A percentile compares a stretch with the other conserved stretches of the same genome.
phyloP scores from a whole-genome alignment of 1,140 invertebrate genomes.

The Hylaeus anthracinus region DNA sequence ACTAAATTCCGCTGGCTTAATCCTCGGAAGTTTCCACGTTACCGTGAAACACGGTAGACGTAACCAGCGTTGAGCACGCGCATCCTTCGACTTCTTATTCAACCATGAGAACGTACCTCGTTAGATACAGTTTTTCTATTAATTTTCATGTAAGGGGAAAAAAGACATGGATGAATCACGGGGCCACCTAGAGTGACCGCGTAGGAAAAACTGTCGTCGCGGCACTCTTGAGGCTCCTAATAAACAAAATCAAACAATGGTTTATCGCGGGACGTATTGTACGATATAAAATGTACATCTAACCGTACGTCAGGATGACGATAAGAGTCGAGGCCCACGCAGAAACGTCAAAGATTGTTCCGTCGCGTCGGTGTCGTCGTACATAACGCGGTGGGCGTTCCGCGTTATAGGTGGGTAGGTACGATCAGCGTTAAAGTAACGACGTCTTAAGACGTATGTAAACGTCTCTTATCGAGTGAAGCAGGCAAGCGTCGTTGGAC shows the following conservation, averaged over 20 bases:
- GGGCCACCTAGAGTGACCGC: too few relatives aligned
- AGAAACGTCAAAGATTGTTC: constrained; percentile 26
- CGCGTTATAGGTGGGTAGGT: constrained; percentile 46
- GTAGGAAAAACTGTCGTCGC: too few relatives aligned
- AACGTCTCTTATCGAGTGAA: constrained; percentile 62
- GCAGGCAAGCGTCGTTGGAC: constrained; percentile 54
- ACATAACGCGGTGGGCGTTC: constrained; percentile 23
- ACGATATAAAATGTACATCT: background rate
- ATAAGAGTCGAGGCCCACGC: background rate
- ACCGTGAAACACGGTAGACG: background rate
- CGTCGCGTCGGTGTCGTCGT: background rate
- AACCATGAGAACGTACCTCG: too few relatives aligned
- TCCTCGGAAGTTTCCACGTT: background rate
- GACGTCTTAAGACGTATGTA: constrained; percentile 63
- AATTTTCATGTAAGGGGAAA: too few relatives aligned
- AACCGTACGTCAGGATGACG: background rate
- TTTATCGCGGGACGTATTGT: background rate
- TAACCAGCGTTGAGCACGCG: too few relatives aligned
- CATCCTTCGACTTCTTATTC: too few relatives aligned
- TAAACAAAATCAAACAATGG: background rate
- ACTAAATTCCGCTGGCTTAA: background rate
- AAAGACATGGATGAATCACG: too few relatives aligned
- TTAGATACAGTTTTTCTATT: too few relatives aligned
- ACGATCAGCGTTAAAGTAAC: constrained; percentile 57
- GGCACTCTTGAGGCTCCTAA: background rate